These are phyloP conservation scores for Drosophila borborema DNA, from an alignment of 2,888 invertebrate genomes.

Conservation along the genomic window DNA sequence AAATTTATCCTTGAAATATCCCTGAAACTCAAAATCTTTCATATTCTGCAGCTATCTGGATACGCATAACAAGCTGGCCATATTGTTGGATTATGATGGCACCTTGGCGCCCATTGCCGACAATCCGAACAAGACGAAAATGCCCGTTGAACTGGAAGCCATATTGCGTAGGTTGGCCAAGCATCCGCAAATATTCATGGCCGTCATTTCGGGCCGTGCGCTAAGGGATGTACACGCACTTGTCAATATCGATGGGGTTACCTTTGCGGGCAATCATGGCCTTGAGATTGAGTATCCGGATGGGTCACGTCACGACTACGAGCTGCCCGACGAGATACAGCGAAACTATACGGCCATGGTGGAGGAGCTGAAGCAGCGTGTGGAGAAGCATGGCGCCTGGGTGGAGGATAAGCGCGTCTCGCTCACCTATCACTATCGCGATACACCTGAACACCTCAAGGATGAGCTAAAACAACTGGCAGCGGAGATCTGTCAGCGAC, in stretches of 20 bases:
- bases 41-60: conserved; percentile 84
- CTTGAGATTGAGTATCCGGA: conserved; percentile 91
- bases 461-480: conserved; percentile 87
- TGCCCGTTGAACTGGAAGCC: conserved; percentile 89
- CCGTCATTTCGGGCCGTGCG: conserved; percentile 90
- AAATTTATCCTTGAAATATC: neutral
- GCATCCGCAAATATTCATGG: conserved; percentile 89
- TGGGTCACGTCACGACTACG: conserved; percentile 90
- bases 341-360: conserved; percentile 88
- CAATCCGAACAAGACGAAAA: conserved; percentile 89
- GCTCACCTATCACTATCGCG: conserved; percentile 90
- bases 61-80: conserved; percentile 88
- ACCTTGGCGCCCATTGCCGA: conserved; percentile 90
- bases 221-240: conserved; percentile 89
- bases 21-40: neutral
- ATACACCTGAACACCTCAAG: conserved; percentile 87
- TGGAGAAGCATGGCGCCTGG: conserved; percentile 89
- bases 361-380: conserved; percentile 88
- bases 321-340: conserved; percentile 89
- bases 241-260: conserved; percentile 87
- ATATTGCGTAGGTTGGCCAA: conserved; percentile 88
- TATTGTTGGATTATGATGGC: conserved; percentile 91
- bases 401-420: conserved; percentile 91
- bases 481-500: conserved; percentile 87
- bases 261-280: conserved; percentile 91